Evolutionary conservation across 1,140 invertebrate genomes (phyloP).

Genomic region (Solenopsis fugax): DNA sequence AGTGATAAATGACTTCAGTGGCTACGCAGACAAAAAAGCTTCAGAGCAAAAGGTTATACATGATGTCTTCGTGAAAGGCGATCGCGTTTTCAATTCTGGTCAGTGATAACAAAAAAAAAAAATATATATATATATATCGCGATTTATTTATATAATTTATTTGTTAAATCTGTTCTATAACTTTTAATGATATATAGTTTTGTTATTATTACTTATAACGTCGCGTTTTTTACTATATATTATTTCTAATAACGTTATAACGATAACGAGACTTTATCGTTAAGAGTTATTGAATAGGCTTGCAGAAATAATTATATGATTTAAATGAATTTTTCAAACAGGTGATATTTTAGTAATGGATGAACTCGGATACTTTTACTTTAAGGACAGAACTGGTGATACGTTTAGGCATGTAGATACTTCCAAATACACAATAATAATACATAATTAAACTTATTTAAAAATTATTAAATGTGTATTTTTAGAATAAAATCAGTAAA

Average conservation of each 20-base stretch:
- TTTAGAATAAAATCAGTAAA: background rate
- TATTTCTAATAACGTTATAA: no score
- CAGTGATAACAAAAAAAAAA: no score
- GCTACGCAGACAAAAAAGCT: constrained; percentile 96
- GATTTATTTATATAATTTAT: constrained; percentile 4
- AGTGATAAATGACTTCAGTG: constrained; percentile 90
- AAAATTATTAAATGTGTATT: background rate
- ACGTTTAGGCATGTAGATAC: constrained; percentile 91
- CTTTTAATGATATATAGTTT: no score
- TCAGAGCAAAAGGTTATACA: constrained; percentile 96
- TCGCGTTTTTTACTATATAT: no score
- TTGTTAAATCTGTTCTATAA: no score
- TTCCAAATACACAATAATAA: background rate
- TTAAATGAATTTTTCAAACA: constrained; percentile 74
- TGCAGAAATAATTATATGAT: background rate
- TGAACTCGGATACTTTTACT: constrained; percentile 97
- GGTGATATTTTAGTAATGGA: constrained; percentile 97
- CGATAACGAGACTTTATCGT: no score
- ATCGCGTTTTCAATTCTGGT: constrained; percentile 95
- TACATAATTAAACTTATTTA: background rate
- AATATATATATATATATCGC: constrained; percentile 7
- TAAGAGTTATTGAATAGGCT: no score
- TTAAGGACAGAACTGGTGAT: constrained; percentile 98
- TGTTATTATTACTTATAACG: no score
- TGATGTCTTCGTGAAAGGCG: constrained; percentile 95